phyloP scores from a whole-genome alignment of 2,888 invertebrate species.

The Drosophila neutralis region DNA sequence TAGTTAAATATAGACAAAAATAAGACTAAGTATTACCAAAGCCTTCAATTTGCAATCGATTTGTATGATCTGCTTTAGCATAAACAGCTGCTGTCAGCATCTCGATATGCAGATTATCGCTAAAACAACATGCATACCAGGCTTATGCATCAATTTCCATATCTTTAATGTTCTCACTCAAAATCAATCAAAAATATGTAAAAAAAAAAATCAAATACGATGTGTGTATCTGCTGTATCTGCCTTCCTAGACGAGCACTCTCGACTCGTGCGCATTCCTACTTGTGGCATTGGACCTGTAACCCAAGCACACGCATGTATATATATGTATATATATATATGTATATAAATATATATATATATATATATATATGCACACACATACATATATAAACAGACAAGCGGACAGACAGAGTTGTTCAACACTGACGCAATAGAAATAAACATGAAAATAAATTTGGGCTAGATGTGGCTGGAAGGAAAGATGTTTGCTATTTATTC shows the following conservation, averaged over 20 bases:
- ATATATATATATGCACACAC: not conserved
- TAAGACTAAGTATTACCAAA: not conserved
- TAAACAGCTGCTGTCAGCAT: not conserved
- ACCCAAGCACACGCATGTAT: constrained; percentile 8
- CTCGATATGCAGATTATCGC: not conserved
- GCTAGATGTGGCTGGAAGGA: constrained; percentile 15
- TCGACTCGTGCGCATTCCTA: constrained; percentile 1
- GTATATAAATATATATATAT: not conserved
- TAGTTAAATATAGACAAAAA: not conserved
- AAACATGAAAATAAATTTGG: constrained; percentile 32
- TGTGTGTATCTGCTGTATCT: constrained; percentile 1
- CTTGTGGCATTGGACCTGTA: constrained; percentile 24
- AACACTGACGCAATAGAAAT: constrained; percentile 34
- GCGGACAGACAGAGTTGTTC: constrained; percentile 4
- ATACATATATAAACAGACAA: not conserved
- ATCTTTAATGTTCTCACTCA: not conserved
- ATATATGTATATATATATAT: not conserved
- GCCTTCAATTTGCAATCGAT: not conserved
- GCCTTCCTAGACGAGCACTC: constrained; percentile 3
- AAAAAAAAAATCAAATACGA: not conserved
- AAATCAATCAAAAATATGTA: not conserved
- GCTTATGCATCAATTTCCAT: constrained; percentile 7
- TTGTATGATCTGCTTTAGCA: not conserved
- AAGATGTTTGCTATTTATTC: constrained; percentile 36
- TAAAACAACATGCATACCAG: not conserved